These are phyloP conservation scores for Nestor notabilis DNA, from an alignment of 2,113 vertebrate genomes.

Conservation along the genomic window DNA sequence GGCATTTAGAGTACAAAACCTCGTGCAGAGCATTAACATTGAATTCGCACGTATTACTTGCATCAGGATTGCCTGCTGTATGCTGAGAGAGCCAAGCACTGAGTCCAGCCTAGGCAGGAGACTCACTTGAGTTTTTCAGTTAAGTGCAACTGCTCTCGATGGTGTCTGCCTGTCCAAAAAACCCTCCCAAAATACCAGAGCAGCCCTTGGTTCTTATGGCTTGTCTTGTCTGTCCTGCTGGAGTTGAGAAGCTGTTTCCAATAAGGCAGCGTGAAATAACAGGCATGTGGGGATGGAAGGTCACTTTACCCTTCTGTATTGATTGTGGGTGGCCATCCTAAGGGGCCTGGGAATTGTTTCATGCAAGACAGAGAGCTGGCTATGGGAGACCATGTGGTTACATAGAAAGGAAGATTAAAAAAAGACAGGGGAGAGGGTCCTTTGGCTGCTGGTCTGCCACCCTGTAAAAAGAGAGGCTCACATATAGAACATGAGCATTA, in stretches of 20 bases:
- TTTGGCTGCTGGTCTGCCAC: background rate
- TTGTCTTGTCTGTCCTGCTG: slow-evolving; percentile 36
- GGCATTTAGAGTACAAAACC: background rate
- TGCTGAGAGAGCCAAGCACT: background rate
- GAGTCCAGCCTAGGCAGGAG: background rate
- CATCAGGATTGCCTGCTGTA: background rate
- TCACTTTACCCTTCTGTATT: slow-evolving; percentile 10
- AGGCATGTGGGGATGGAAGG: slow-evolving; percentile 49
- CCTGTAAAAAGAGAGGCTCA: background rate
- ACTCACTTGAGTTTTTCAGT: background rate
- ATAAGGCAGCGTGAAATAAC: slow-evolving; percentile 49
- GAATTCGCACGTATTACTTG: background rate
- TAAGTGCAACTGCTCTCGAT: background rate
- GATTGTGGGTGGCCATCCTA: slow-evolving; percentile 45
- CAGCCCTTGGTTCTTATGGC: background rate
- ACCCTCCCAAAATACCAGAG: background rate
- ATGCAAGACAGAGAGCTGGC: background rate
- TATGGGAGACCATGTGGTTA: background rate
- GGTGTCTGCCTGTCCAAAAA: background rate
- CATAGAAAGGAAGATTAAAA: background rate
- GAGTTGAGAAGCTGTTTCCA: slow-evolving; percentile 50
- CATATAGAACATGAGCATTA: background rate
- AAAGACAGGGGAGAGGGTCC: background rate
- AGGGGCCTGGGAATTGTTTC: slow-evolving; percentile 42
- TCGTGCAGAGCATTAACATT: background rate